Evolutionary conservation across 2,797 vertebrate species (phyloP), one percentile per base, ranked within the genome.

Genomic region (Craterocephalus amniculus): DNA sequence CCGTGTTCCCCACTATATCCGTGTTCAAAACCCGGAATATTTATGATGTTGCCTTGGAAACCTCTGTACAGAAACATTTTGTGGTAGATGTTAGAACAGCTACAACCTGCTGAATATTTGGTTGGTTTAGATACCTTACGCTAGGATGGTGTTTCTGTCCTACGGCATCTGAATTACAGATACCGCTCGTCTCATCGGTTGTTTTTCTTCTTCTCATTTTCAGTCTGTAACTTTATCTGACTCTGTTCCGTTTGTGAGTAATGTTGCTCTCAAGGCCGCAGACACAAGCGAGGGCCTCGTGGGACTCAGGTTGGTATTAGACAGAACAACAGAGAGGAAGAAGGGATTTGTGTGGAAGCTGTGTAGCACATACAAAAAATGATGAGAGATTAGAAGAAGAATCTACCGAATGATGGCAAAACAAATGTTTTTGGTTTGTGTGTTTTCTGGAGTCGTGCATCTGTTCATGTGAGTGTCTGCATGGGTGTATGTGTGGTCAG

Each of bases 181-280:
- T 49, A 13, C 24, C 48, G 29, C 63, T 9, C 32, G 26, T 29
- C 59, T 49, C 54, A 10, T 18, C 6, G 20, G 8, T 24, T 40
- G 59, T 52, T 36, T 1, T 24, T 26, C 12, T 26, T 32, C 7
- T 11, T 45, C 18, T n/a, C 1, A 56, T 67, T 67, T 70, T 34
- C 31, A 31, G 4, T 5, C 14, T 35, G 58, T 61, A 74, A 67
- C 60, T 72, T 67, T 40, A 82, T 87, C 63, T 38, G 55, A 81
- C 48, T 51, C 57, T 18, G 35, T 67, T 86, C 58, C 52, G 31
- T 77, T 67, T 66, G 70, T 79, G 76, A 85, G 59, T 80, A 61
- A 81, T 74, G 74, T 69, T 77, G 51, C 67, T 72, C 63, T 58
- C 63, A 64, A 61, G 70, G 76, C 78, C 40, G 29, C 75, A 64